These are phyloP conservation scores for Lymantria monacha DNA, from an alignment of 2,888 invertebrate genomes.

Conservation along the genomic window DNA sequence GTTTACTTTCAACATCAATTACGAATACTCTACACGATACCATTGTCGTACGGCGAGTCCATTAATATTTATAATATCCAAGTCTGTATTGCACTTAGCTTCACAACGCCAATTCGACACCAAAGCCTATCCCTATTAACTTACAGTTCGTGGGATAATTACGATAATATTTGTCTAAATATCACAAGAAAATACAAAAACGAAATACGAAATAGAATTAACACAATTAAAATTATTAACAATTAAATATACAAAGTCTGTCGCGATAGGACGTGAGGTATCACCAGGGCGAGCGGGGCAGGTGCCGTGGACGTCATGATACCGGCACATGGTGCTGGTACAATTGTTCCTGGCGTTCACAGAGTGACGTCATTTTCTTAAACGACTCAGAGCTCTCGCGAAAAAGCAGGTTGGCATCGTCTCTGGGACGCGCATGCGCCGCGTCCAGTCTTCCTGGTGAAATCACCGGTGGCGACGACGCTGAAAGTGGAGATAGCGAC, in stretches of 20 bases:
- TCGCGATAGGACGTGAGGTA: slow-evolving; percentile 55
- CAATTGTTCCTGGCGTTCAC: slow-evolving; percentile 78
- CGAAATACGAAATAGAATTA: slow-evolving; percentile 80
- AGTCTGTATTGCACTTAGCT: slow-evolving; percentile 77
- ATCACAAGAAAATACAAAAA: slow-evolving; percentile 82
- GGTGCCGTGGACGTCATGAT: slow-evolving; percentile 73
- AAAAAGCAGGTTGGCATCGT: slow-evolving; percentile 79
- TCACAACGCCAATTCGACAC: slow-evolving; percentile 64
- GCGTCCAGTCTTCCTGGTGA: slow-evolving; percentile 74
- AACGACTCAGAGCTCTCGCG: slow-evolving; percentile 77
- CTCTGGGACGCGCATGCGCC: slow-evolving; percentile 67
- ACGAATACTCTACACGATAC: slow-evolving; percentile 77
- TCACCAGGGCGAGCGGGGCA: slow-evolving; percentile 70
- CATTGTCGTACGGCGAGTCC: slow-evolving; percentile 65
- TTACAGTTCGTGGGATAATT: slow-evolving; percentile 79
- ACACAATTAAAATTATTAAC: slow-evolving; percentile 80
- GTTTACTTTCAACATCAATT: slow-evolving; percentile 83
- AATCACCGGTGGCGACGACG: slow-evolving; percentile 74
- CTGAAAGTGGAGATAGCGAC: slow-evolving; percentile 73
- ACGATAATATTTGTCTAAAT: slow-evolving; percentile 80
- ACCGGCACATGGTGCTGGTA: slow-evolving; percentile 81
- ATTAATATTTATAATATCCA: slow-evolving; percentile 74
- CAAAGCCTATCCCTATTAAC: slow-evolving; percentile 75
- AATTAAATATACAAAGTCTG: slow-evolving; percentile 76
- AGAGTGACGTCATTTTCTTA: slow-evolving; percentile 79